A percentile compares a stretch with the other conserved stretches of the same genome.
Conservation (phyloP, 2,888 invertebrate genomes). For the Rhagonycha fulva region DNA sequence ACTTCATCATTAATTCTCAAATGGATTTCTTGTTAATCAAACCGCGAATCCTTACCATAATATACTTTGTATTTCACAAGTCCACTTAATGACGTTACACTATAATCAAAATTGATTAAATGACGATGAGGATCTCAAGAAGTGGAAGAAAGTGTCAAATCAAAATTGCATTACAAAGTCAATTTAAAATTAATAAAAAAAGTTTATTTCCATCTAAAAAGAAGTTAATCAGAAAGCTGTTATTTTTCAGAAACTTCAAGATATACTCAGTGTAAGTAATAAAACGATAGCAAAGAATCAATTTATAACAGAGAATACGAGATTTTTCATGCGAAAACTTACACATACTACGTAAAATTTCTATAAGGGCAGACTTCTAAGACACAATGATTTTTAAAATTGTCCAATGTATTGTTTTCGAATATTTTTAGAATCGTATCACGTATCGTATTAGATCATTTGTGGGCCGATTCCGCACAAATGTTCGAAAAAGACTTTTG, state of each 20-base stretch:
- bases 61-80: background rate
- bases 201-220: background rate
- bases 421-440: conserved; percentile 38
- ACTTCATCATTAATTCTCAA: background rate
- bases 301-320: background rate
- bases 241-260: background rate
- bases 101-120: background rate
- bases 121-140: background rate
- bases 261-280: background rate
- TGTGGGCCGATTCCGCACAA: conserved; percentile 44
- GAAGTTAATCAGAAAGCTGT: background rate
- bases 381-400: conserved; percentile 1
- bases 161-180: background rate
- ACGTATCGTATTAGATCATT: conserved; percentile 47
- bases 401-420: conserved; percentile 22
- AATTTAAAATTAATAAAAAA: background rate
- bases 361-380: background rate
- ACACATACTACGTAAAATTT: background rate
- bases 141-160: background rate
- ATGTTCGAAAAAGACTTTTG: conserved; percentile 41
- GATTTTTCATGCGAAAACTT: background rate
- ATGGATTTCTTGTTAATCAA: background rate
- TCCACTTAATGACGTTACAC: background rate
- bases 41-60: background rate
- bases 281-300: background rate